Base-by-base conservation (phyloP, 1,140 invertebrate genomes). In the Diuraphis noxia region DNA sequence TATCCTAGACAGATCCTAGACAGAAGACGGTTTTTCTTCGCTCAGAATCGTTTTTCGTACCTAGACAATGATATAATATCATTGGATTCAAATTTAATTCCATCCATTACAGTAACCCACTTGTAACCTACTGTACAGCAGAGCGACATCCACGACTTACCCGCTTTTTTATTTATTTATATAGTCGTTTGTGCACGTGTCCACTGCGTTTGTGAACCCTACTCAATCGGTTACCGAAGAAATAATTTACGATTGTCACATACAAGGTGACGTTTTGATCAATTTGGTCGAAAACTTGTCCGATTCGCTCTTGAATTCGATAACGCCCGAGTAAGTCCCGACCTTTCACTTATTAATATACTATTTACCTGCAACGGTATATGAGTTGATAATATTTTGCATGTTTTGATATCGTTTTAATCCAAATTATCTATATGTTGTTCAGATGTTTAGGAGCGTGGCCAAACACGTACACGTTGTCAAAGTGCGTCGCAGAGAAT, bases 401-500 rank as follows among this genome's bases (percentile, higher is more conserved):
- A 63, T n/a, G 13, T n/a, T 63, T 63, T 1, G 0, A 49, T 23
- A 36, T 85, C 2, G 30, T n/a, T n/a, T 63, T 49, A 49, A 63
- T 63, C n/a, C 30, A 30, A 17, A 17, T 63, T 34, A 10, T 46
- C n/a, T 34, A 10, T 41, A n/a, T 34, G 23, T 40, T 43, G 30
- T 36, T n/a, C 9, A 95, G 96, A 72, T 95, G 95, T 85, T 92
- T 96, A 23, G 95, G 95, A 30, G 94, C 95, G n/a, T 94, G 95
- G 90, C 96, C 96, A 0, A 96, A 96, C 92, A 96, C 96, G 0
- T 96, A 96, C 92, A 95, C 95, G 8, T 96, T 95, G 92, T 96
- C 96, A 2, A 96, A 96, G 93, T 95, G 95, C 0, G 93, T 96
- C 1, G 95, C 96, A 0, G 96, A 96, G 92, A 94, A 95, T 52